A percentile compares a stretch with the other conserved stretches of the same genome.
Evolutionary conservation across 2,888 invertebrate species (phyloP).

Genomic region (Amorpha juglandis): DNA sequence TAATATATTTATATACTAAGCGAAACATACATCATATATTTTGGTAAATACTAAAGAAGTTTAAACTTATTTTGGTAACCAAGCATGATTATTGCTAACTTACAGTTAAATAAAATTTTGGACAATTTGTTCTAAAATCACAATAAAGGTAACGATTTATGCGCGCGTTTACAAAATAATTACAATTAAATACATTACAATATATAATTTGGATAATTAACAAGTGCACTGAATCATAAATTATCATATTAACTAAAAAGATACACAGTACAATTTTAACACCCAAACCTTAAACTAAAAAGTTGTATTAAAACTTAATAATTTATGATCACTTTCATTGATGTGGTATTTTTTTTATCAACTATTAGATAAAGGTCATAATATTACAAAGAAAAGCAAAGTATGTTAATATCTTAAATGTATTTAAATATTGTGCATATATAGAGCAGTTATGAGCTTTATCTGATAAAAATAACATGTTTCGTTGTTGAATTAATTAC

Average conservation of each 20-base stretch:
- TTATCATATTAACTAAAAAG: constrained; percentile 7
- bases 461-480: no score
- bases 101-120: constrained; percentile 21
- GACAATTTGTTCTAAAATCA: constrained; percentile 11
- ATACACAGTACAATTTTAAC: constrained; percentile 16
- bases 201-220: constrained; percentile 5
- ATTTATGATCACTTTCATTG: constrained; percentile 28
- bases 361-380: not conserved
- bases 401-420: not conserved
- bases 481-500: no score
- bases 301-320: no score
- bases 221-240: constrained; percentile 22
- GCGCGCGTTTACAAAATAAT: constrained; percentile 26
- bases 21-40: constrained; percentile 13
- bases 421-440: no score
- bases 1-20: constrained; percentile 25
- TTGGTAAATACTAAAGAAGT: not conserved
- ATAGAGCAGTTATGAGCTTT: no score
- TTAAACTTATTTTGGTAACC: not conserved
- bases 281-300: not conserved
- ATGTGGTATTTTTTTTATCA: constrained; percentile 30
- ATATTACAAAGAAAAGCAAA: not conserved
- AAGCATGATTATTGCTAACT: not conserved
- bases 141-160: constrained; percentile 29
- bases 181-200: not conserved